Percentiles rank a stretch among this genome's conserved stretches.
phyloP scores from a whole-genome alignment of 2,113 vertebrate species.

The Collichthys lucidus region DNA sequence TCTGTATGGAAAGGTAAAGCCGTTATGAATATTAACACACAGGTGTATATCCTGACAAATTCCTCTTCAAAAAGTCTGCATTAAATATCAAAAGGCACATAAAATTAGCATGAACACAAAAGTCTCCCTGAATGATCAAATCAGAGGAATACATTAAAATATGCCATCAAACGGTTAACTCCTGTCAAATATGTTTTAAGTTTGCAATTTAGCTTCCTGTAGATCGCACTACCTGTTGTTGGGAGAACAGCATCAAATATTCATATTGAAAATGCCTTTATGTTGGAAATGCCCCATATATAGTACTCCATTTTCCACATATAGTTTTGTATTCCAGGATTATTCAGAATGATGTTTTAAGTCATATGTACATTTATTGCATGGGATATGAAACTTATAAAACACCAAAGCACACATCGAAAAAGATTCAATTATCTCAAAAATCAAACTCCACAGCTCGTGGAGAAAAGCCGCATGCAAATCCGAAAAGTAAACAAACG shows the following conservation, averaged over 20 bases:
- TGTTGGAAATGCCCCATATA: background rate
- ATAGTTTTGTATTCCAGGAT: slow-evolving; percentile 23
- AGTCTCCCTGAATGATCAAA: slow-evolving; percentile 70
- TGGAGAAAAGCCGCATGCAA: slow-evolving; percentile 60
- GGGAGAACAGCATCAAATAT: slow-evolving; percentile 24
- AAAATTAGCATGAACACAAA: slow-evolving; percentile 60
- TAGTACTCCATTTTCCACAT: background rate
- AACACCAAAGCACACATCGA: slow-evolving; percentile 50
- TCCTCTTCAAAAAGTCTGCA: slow-evolving; percentile 55
- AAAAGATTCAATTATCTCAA: slow-evolving; percentile 48
- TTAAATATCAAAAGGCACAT: slow-evolving; percentile 79
- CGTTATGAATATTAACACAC: slow-evolving; percentile 61
- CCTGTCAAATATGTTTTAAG: slow-evolving; percentile 40
- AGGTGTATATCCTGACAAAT: slow-evolving; percentile 47
- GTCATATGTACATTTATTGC: slow-evolving; percentile 75
- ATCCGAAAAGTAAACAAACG: slow-evolving; percentile 59
- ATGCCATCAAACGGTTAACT: slow-evolving; percentile 15
- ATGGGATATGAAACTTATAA: slow-evolving; percentile 70
- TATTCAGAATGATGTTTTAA: slow-evolving; percentile 28
- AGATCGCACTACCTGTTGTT: slow-evolving; percentile 17
- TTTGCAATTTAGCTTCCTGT: slow-evolving; percentile 27
- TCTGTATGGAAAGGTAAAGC: slow-evolving; percentile 45
- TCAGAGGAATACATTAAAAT: slow-evolving; percentile 59
- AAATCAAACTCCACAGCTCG: slow-evolving; percentile 51
- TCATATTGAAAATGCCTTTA: slow-evolving; percentile 49